Evolutionary conservation across 2,888 invertebrate species (phyloP), one percentile per base, ranked within the genome.

Genomic region (Pogonocherus hispidulus): DNA sequence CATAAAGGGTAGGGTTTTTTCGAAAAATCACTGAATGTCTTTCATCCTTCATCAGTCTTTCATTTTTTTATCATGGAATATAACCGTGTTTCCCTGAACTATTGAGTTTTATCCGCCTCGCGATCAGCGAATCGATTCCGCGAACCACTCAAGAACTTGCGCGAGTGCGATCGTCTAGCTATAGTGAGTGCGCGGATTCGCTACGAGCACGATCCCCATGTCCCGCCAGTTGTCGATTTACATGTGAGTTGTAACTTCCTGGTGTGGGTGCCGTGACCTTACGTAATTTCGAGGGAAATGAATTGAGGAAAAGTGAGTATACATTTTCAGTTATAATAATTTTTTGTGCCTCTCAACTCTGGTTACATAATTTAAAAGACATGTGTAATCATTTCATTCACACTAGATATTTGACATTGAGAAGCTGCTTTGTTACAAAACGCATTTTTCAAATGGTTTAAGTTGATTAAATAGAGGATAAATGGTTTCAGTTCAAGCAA

Each of bases 381-480:
- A 41, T 1, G 27, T 27, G 14, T 35, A 6, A 19, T 2, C 1
- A 19, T 9, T 19, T 19, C 37, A 55, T 19, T 18, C 18, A 18
- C 20, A 37, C 8, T 9, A 5, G 3, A 2, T 20, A 11, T n/a
- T 32, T 46, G 59, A 47, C 59, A 59, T 59, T 59, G 59, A 59
- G 46, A 16, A n/a, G 20, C 22, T 27, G 20, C 27, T 8, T 56
- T 8, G 20, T 59, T 59, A 32, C 32, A 46, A 59, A 47, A 59
- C 23, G 9, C 23, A 11, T 19, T 22, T 44, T 35, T 56, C 3
- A 14, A 6, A 22, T n/a, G n/a, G n/a, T 37, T 20, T 27, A 47
- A 32, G 14, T 62, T 18, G 51, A n/a, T 46, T 63, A 54, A 63
- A 54, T 63, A 63, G 44, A 63, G 44, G 63, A 54, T n/a, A 18